Conservation (phyloP, 2,113 vertebrate genomes). For the Caranx melampygus region DNA sequence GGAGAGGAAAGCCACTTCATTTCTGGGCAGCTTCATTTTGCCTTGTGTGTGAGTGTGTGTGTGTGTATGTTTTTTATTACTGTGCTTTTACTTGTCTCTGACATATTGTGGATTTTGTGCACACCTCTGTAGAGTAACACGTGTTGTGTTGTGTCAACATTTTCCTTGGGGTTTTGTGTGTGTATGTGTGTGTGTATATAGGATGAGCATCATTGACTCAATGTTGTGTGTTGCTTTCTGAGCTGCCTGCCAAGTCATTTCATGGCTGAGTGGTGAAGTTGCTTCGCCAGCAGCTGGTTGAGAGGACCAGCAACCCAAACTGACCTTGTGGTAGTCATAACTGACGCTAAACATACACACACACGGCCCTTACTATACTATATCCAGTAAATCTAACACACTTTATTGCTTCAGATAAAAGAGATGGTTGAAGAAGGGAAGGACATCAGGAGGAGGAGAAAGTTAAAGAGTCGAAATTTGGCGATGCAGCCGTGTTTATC, state of each 20-base stretch:
- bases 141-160: conserved; percentile 76
- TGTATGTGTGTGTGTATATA: conserved; percentile 39
- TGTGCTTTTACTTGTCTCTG: conserved; percentile 27
- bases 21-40: conserved; percentile 2
- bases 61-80: neutral
- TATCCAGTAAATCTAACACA: conserved; percentile 72
- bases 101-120: conserved; percentile 46
- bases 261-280: conserved; percentile 80
- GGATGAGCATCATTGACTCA: conserved; percentile 79
- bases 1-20: conserved; percentile 26
- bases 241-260: conserved; percentile 82
- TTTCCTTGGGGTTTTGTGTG: conserved; percentile 73
- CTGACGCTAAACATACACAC: conserved; percentile 71
- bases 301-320: conserved; percentile 80
- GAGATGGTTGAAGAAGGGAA: conserved; percentile 59
- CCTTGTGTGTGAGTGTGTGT: neutral
- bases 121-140: conserved; percentile 56
- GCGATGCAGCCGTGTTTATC: conserved; percentile 26
- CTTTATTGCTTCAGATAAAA: conserved; percentile 69
- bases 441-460: conserved; percentile 68
- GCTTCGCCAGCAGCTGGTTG: conserved; percentile 80
- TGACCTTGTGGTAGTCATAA: conserved; percentile 82
- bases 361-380: conserved; percentile 59
- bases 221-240: conserved; percentile 69
- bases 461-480: neutral